Evolutionary conservation across 2,113 vertebrate genomes (phyloP).

Genomic region (Ailurus styani): DNA sequence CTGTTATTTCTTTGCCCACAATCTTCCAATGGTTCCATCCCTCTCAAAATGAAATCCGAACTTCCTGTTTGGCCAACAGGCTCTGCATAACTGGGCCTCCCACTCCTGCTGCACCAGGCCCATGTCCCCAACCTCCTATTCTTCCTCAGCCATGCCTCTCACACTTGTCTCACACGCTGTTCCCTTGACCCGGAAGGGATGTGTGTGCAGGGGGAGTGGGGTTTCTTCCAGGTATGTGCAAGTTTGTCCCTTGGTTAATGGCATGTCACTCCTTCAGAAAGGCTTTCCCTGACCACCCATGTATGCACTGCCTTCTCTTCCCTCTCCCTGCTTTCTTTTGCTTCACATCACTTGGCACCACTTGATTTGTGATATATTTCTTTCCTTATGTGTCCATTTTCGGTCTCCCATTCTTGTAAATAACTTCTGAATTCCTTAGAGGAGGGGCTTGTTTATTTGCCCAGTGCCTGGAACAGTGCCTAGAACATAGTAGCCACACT

Average conservation of each 20-base stretch:
- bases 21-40: background rate
- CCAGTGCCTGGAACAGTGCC: background rate
- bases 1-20: background rate
- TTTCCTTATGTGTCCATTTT: background rate
- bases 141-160: background rate
- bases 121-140: background rate
- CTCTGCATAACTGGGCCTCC: fast-evolving
- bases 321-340: background rate
- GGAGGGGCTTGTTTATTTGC: background rate
- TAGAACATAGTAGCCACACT: background rate
- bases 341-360: background rate
- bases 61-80: background rate
- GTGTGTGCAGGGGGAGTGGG: background rate
- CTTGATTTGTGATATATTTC: background rate
- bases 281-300: background rate
- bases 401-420: background rate
- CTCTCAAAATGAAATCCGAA: background rate
- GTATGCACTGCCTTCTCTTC: background rate
- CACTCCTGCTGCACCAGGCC: background rate
- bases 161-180: background rate
- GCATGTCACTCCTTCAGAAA: background rate
- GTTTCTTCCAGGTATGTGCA: background rate
- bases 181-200: background rate
- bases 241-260: background rate
- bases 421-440: background rate